Percentiles rank a stretch among this genome's conserved stretches.
Evolutionary conservation across 2,888 invertebrate genomes (phyloP).

Genomic region (Polietes domitor): DNA sequence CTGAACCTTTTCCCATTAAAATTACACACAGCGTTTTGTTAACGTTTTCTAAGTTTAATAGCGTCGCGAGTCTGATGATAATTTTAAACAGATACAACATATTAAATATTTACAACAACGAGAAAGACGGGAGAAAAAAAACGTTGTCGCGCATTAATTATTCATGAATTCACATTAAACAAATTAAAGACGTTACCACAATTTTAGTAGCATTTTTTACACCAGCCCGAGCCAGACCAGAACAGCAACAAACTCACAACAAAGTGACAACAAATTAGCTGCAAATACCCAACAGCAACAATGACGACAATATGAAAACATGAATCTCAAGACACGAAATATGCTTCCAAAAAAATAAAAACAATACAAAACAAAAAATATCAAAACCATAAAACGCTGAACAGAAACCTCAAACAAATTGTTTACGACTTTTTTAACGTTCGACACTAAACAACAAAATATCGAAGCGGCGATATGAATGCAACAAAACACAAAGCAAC

Average conservation of each 20-base stretch:
- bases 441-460: constrained; percentile 50
- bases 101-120: constrained; percentile 21
- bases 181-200: constrained; percentile 37
- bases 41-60: background rate
- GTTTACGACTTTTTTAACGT: constrained; percentile 56
- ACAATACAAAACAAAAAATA: constrained; percentile 38
- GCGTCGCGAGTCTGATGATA: background rate
- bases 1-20: background rate
- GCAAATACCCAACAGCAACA: constrained; percentile 46
- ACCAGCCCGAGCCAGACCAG: background rate
- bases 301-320: background rate
- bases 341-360: background rate
- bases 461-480: background rate
- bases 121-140: background rate
- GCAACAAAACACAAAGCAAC: background rate
- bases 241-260: constrained; percentile 43
- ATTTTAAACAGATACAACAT: background rate
- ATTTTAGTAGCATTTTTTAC: background rate
- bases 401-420: constrained; percentile 41
- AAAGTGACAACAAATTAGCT: constrained; percentile 65
- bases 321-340: constrained; percentile 24
- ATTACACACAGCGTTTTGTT: background rate
- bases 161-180: constrained; percentile 35
- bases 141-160: background rate
- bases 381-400: constrained; percentile 43